Conservation (phyloP, 2,113 vertebrate species). For the Mesoclemmys tuberculata region DNA sequence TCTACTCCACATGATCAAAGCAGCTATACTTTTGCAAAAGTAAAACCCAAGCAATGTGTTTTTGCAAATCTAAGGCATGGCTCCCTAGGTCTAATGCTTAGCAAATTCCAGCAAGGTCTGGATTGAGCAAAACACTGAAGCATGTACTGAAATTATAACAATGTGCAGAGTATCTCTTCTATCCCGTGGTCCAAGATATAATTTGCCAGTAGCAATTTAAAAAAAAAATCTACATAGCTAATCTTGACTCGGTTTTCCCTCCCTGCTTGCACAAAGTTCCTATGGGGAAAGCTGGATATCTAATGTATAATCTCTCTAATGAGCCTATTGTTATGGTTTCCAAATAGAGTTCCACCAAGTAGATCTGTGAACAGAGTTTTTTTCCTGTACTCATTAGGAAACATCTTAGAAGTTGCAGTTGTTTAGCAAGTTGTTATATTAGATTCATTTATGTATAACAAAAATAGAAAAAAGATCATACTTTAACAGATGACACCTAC, state of each 20-base stretch:
- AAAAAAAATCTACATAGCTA: neutral
- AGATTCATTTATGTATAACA: slow-evolving; percentile 52
- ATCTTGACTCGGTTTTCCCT: neutral
- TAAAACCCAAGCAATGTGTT: neutral
- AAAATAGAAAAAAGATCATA: slow-evolving; percentile 36
- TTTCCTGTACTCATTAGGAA: slow-evolving; percentile 19
- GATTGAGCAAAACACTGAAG: neutral
- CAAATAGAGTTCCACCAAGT: slow-evolving; percentile 46
- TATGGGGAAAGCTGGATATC: slow-evolving; percentile 17
- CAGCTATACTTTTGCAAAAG: neutral
- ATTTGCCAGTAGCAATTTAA: slow-evolving; percentile 21
- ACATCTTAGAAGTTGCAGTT: slow-evolving; percentile 5
- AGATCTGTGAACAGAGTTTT: slow-evolving; percentile 56
- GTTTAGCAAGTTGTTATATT: slow-evolving; percentile 35
- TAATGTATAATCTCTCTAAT: slow-evolving; percentile 46
- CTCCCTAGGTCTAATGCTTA: neutral
- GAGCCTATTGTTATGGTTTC: slow-evolving; percentile 47
- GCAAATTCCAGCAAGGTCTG: neutral
- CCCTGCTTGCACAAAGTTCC: neutral
- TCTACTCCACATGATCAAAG: neutral
- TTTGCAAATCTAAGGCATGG: neutral
- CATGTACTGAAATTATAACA: neutral
- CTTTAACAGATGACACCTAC: neutral
- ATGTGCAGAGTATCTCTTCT: rapidly evolving
- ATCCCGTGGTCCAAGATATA: neutral